These are phyloP conservation scores for Dolichallabes microphthalmus DNA, from an alignment of 2,113 vertebrate species.

Conservation along the genomic window DNA sequence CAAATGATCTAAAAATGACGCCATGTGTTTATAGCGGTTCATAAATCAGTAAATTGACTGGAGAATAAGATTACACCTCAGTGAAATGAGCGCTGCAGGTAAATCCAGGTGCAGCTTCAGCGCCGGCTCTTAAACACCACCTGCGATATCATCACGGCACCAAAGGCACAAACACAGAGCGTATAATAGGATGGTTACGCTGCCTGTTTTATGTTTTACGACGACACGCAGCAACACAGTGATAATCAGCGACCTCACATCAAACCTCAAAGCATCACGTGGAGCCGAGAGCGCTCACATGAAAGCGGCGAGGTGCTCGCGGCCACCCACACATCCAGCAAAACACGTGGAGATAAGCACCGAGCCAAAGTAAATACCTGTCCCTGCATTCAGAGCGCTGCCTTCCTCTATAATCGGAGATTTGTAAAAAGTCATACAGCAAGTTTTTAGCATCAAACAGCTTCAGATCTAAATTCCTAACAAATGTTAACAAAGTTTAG, in stretches of 20 bases:
- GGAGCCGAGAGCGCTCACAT: constrained; percentile 55
- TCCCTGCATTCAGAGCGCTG: constrained; percentile 21
- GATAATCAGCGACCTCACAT: constrained; percentile 39
- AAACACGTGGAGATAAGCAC: constrained; percentile 63
- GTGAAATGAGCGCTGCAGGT: not conserved
- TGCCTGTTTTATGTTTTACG: constrained; percentile 31
- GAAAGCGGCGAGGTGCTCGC: constrained; percentile 49
- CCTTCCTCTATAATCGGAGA: not conserved
- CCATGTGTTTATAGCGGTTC: not conserved
- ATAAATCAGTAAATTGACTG: not conserved
- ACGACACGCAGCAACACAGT: constrained; percentile 34
- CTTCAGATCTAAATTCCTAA: not conserved
- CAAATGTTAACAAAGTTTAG: not conserved
- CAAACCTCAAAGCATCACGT: constrained; percentile 31
- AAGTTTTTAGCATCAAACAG: not conserved
- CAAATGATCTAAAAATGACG: not conserved
- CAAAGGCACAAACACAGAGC: not conserved
- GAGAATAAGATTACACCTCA: not conserved
- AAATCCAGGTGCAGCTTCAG: not conserved
- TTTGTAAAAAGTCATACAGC: not conserved
- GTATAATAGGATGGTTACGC: not conserved
- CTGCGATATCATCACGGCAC: not conserved
- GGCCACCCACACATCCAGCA: constrained; percentile 64
- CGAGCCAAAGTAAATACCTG: constrained; percentile 64
- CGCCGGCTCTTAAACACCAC: not conserved